Conservation (phyloP, 2,113 vertebrate species). For the Aphelocoma coerulescens region DNA sequence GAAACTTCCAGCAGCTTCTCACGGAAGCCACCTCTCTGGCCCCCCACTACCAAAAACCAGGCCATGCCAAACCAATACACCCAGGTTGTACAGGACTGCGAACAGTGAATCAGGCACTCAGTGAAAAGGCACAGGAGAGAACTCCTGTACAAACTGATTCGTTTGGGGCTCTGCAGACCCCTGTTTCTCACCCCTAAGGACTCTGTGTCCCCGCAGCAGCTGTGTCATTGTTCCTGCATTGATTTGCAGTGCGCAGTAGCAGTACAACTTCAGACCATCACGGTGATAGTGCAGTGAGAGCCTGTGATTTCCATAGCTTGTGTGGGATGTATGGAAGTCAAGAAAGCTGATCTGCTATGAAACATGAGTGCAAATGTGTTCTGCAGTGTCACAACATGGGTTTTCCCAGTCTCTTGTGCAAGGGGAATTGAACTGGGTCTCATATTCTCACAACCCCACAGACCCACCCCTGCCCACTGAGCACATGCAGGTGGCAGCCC, state of each 20-base stretch:
- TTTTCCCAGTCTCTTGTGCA: background rate
- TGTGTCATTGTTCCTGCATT: background rate
- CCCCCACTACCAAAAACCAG: background rate
- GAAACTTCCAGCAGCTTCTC: background rate
- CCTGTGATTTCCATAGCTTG: background rate
- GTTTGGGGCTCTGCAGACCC: background rate
- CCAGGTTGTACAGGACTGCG: background rate
- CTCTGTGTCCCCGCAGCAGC: background rate
- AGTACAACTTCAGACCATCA: background rate
- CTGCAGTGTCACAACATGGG: background rate
- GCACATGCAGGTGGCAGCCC: background rate
- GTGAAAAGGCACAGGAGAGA: background rate
- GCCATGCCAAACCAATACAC: background rate
- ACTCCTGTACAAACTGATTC: background rate
- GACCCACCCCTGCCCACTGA: background rate
- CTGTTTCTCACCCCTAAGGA: background rate
- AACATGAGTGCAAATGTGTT: fast-evolving
- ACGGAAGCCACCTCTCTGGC: background rate
- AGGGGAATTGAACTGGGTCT: background rate
- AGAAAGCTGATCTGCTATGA: background rate
- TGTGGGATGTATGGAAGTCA: background rate
- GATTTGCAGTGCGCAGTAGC: background rate
- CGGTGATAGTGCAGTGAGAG: background rate
- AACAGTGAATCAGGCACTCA: background rate
- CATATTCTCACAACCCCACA: background rate